Base-by-base conservation (phyloP, 2,113 vertebrate species). In the Melanerpes formicivorus region DNA sequence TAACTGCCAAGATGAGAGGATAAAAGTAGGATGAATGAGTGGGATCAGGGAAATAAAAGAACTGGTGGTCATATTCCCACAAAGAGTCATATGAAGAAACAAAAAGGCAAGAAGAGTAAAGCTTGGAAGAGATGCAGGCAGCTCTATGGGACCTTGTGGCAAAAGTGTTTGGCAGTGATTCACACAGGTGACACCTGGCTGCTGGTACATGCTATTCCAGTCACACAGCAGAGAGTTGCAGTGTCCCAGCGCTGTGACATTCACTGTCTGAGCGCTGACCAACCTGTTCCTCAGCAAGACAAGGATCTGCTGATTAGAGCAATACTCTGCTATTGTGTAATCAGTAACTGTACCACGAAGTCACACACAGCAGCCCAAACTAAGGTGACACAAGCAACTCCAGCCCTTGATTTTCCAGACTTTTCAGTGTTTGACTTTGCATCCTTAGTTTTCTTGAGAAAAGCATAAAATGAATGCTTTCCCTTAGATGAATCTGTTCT, bases 341-440 rank as follows among this genome's bases (percentile, higher is more conserved):
- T 37, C 50, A 29, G 18, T 21, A 58, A 40, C 4, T 15, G 3
- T 3, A 34, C 54, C 2, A 0, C 1, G 3, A 8, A 1, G 4
- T 56, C 67, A 7, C 8, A 50, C 34, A 8, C 42, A 19, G 55
- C 4, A 11, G 37, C n/a, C 7, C 37, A 32, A 16, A 46, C 14
- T 3, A 32, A 58, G 27, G 75, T 62, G 58, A 65, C 58, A 46
- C 19, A 5, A 65, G 19, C 1, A 0, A 42, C 75, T 56, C 30
- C 44, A 2, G 4, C 37, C 27, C 23, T 77, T 25, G 9, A 52
- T 55, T 65, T 75, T 34, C 63, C 67, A 90, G 18, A 13, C n/a
- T 74, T 42, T 5, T n/a, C 37, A 23, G 14, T 15, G 12, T 66
- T 71, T n/a, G 30, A 58, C 8, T 84, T 66, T 23, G 9, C 64